Base-by-base conservation (phyloP, 2,888 invertebrate genomes). In the Galerucella calmariensis region DNA sequence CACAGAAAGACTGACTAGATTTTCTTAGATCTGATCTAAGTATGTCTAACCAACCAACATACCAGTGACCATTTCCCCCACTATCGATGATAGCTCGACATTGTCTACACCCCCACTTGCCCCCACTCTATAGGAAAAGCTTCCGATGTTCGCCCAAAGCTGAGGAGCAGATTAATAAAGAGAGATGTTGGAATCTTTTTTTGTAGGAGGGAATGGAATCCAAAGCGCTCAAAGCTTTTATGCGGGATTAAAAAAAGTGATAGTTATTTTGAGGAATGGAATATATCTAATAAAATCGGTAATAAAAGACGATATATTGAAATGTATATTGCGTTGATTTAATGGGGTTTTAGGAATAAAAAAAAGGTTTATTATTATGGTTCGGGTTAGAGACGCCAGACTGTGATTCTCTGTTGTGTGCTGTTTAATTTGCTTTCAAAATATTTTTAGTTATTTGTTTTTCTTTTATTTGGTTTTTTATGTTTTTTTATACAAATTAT, bases 71-170 rank as follows among this genome's bases (percentile, higher is more conserved):
- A 70, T 16, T 71, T 48, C 65, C 71, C 71, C 71, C 63, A 63
- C 71, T 53, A 71, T 44, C 24, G 56, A 20, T 16, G 56, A 20
- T 65, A 65, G 44, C 16, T 46, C 16, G 70, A 51, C 56, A 73
- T n/a, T 80, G 83, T 82, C 83, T 82, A 82, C 82, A 80, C 79
- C 73, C 72, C 80, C 75, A 82, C 82, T 81, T 80, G 79, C 79
- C 79, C 80, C 79, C 78, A 79, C 79, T 74, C 69, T 68, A 61
- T 59, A 20, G 46, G 70, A 73, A 78, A 77, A 79, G 79, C 79
- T 79, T 77, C 78, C 75, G 69, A 56, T 56, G 56, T 20, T 56
- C n/a, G 56, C 56, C 20, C 56, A 78, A 81, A 80, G 81, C 80
- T 81, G n/a, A n/a, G n/a, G 77, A 46, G 74, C 79, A 78, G 79